These are phyloP conservation scores for Aramus guarauna DNA, from an alignment of 2,113 vertebrate genomes.

Conservation along the genomic window DNA sequence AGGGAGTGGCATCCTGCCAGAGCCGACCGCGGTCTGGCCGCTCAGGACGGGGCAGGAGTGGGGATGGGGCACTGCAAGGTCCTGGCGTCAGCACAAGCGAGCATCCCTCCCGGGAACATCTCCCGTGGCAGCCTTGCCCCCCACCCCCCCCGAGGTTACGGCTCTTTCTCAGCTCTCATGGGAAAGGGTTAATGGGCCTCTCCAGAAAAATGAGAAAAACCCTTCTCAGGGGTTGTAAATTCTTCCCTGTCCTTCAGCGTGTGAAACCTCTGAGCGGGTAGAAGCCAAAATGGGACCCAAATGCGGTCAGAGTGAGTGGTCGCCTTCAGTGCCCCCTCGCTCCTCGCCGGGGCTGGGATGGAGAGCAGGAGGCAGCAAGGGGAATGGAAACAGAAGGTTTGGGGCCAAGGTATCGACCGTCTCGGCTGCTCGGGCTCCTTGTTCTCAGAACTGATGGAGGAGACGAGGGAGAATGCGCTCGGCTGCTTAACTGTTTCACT, in stretches of 20 bases:
- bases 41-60: neutral
- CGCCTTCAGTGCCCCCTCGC: rapidly evolving
- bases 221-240: neutral
- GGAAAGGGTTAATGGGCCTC: neutral
- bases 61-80: neutral
- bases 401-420: neutral
- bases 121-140: neutral
- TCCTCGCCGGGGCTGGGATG: rapidly evolving
- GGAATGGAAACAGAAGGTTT: rapidly evolving
- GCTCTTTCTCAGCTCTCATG: neutral
- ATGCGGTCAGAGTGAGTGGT: rapidly evolving
- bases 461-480: rapidly evolving
- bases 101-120: neutral
- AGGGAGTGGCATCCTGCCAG: neutral
- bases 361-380: neutral
- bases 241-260: neutral
- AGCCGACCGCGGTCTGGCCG: rapidly evolving
- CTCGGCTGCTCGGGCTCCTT: neutral
- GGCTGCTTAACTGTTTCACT: neutral
- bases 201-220: neutral
- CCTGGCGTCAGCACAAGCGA: rapidly evolving
- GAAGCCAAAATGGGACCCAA: neutral
- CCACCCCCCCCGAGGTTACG: rapidly evolving
- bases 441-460: neutral
- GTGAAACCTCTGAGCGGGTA: neutral